Percentiles rank a stretch among this genome's conserved stretches.
These are phyloP conservation scores for Parus major DNA, from an alignment of 2,113 vertebrate genomes.

Conservation along the genomic window DNA sequence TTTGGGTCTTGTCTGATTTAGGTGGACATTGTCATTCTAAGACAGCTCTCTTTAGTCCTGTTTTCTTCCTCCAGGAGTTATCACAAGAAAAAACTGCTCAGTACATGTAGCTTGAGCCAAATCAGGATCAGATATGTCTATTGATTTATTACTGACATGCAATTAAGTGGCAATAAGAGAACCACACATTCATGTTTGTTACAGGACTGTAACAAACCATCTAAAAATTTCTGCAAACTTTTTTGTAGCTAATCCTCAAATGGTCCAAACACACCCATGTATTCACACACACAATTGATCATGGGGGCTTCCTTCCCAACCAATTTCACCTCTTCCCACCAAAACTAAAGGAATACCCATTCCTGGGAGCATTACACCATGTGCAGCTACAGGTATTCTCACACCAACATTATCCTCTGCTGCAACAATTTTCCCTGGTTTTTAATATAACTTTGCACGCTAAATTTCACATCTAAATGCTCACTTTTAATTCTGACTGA, in stretches of 20 bases:
- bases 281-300: accelerated
- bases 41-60: accelerated
- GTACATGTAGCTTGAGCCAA: neutral
- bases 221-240: neutral
- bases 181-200: neutral
- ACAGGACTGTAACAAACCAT: neutral
- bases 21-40: neutral
- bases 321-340: neutral
- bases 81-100: neutral
- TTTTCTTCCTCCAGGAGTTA: neutral
- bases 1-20: neutral
- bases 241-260: neutral
- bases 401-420: neutral
- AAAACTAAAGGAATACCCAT: neutral
- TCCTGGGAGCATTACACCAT: neutral
- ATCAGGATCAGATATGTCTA: neutral
- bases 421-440: neutral
- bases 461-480: neutral
- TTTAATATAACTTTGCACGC: neutral
- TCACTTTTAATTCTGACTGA: neutral
- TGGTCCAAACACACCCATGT: accelerated
- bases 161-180: neutral
- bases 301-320: accelerated
- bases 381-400: neutral
- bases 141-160: neutral